Evolutionary conservation across 2,888 invertebrate species (phyloP), one percentile per base, ranked within the genome.

Genomic region (Malthinus seriepunctatus): DNA sequence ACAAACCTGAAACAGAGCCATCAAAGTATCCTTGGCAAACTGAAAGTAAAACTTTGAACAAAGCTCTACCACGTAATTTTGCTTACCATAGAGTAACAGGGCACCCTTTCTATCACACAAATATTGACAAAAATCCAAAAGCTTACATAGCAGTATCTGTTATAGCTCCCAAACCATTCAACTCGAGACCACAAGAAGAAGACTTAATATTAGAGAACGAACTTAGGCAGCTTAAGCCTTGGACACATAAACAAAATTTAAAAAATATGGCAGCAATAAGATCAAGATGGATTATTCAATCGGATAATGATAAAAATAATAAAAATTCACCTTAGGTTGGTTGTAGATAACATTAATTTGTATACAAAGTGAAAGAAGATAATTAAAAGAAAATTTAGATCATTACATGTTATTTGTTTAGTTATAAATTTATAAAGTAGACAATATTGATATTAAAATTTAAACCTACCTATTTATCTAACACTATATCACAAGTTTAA

Each of bases 121-220:
- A 67, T 58, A 60, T 73, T 9, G 73, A 76, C 60, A 78, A 76
- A 64, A 76, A 72, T 58, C 76, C 77, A 7, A 78, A 76, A 60
- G 78, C 78, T 4, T 79, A 79, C 64, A 77, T 79, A 37, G 79
- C 79, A 1, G 78, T 79, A 5, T 79, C 78, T 9, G 76, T 78
- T 23, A 76, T 79, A 63, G 77, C 78, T 7, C 78, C 78, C 4
- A 78, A 77, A 61, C 69, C 73, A 4, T 60, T 69, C 14, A 63
- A 67, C 39, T 49, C 62, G 0, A 51, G 64, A 15, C 63, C 67
- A 15, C 66, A 66, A 9, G 61, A 62, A 12, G 65, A 63, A 23
- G 61, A 67, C 34, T 56, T 73, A 23, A 64, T 69, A 39, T 61
- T 79, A 48, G 78, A 79, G 66, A 75, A 76, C 47, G 77, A 79